phyloP scores from a whole-genome alignment of 2,888 invertebrate species.

The Eudemis profundana region DNA sequence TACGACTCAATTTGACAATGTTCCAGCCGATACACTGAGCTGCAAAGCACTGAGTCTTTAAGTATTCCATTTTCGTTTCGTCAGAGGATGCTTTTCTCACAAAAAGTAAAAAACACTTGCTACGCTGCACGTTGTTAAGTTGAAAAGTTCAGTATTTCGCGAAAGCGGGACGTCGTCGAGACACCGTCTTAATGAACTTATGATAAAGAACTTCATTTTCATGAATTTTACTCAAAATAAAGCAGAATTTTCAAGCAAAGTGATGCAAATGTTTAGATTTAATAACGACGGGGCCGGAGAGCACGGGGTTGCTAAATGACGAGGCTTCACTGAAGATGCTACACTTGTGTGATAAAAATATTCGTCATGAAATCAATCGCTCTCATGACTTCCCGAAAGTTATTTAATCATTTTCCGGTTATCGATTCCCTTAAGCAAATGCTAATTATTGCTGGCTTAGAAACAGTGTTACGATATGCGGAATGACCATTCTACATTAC shows the following conservation, averaged over 20 bases:
- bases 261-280: slow-evolving; percentile 62
- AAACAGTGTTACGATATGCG: slow-evolving; percentile 27
- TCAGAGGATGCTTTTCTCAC: slow-evolving; percentile 46
- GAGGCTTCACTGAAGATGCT: slow-evolving; percentile 23
- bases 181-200: slow-evolving; percentile 68
- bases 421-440: not conserved
- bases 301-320: slow-evolving; percentile 23
- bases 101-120: slow-evolving; percentile 50
- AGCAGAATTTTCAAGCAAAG: slow-evolving; percentile 55
- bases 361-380: slow-evolving; percentile 14
- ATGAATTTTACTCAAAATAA: slow-evolving; percentile 62
- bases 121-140: slow-evolving; percentile 52
- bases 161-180: slow-evolving; percentile 54
- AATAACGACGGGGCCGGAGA: slow-evolving; percentile 53
- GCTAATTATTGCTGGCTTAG: too few relatives aligned
- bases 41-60: slow-evolving; percentile 28
- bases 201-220: slow-evolving; percentile 69
- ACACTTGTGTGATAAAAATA: not conserved
- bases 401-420: not conserved
- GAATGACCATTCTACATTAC: slow-evolving; percentile 50
- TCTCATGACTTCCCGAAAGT: not conserved
- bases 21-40: slow-evolving; percentile 10
- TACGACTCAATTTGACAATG: slow-evolving; percentile 29
- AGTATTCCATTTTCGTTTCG: slow-evolving; percentile 43
- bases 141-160: slow-evolving; percentile 56